Evolutionary conservation across 2,797 vertebrate genomes (phyloP).

Genomic region (Diplodus puntazzo): DNA sequence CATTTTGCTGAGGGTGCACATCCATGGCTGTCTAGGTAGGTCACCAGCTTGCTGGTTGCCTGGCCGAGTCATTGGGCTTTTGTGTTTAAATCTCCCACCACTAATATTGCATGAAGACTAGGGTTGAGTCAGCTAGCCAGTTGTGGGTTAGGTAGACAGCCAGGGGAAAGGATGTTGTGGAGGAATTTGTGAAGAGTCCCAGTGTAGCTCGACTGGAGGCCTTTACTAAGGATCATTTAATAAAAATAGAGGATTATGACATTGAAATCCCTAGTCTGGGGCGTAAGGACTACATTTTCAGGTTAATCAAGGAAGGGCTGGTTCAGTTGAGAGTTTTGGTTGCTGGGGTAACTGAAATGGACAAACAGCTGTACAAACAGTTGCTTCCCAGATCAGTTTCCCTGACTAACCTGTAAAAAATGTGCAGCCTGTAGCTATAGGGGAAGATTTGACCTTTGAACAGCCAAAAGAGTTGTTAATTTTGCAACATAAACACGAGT

Average conservation of each 20-base stretch:
- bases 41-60: too few relatives aligned
- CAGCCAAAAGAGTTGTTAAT: too few relatives aligned
- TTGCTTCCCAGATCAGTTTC: neutral
- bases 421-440: too few relatives aligned
- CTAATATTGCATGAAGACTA: neutral
- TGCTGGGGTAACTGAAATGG: neutral
- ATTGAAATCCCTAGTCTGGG: neutral
- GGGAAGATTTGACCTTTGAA: too few relatives aligned
- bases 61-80: neutral
- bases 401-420: too few relatives aligned
- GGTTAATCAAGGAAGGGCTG: neutral
- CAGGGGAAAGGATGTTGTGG: neutral
- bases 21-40: too few relatives aligned
- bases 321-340: neutral
- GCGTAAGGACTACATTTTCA: neutral
- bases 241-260: neutral
- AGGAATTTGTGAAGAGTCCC: neutral
- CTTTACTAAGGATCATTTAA: neutral
- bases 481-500: too few relatives aligned
- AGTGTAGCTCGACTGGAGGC: neutral
- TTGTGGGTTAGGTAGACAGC: neutral
- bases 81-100: neutral
- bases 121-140: too few relatives aligned
- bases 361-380: too few relatives aligned
- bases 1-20: too few relatives aligned